Evolutionary conservation across 2,113 vertebrate species (phyloP).

Genomic region (Lepus europaeus): DNA sequence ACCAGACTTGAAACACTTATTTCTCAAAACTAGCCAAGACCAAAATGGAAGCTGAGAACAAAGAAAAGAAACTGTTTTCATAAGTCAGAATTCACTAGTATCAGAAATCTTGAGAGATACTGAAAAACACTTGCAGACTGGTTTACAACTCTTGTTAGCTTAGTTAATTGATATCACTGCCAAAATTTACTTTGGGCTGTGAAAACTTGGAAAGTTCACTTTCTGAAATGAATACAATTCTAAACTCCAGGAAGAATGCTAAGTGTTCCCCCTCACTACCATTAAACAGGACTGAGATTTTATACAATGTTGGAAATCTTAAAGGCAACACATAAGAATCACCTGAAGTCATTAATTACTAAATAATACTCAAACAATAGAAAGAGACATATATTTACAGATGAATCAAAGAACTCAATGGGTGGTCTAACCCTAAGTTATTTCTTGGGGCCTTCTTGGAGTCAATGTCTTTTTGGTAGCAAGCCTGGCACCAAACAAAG

Average conservation of each 20-base stretch:
- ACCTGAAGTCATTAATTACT: slow-evolving; percentile 53
- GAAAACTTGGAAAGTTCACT: slow-evolving; percentile 64
- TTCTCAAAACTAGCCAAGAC: slow-evolving; percentile 58
- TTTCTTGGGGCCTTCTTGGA: background rate
- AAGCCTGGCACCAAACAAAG: background rate
- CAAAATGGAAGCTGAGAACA: slow-evolving; percentile 69
- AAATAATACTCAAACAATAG: slow-evolving; percentile 46
- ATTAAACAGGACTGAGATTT: slow-evolving; percentile 53
- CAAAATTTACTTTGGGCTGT: slow-evolving; percentile 63
- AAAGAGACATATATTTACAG: slow-evolving; percentile 28
- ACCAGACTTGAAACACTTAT: slow-evolving; percentile 58
- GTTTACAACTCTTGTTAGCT: slow-evolving; percentile 60
- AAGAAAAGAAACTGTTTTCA: slow-evolving; percentile 69
- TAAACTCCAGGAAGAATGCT: slow-evolving; percentile 10
- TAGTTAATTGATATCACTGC: slow-evolving; percentile 47
- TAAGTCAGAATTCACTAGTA: slow-evolving; percentile 53
- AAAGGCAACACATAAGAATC: slow-evolving; percentile 50
- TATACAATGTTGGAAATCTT: slow-evolving; percentile 40
- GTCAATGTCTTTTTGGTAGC: slow-evolving; percentile 23
- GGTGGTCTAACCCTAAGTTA: slow-evolving; percentile 41
- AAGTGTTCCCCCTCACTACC: background rate
- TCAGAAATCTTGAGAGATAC: slow-evolving; percentile 43
- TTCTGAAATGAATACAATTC: slow-evolving; percentile 56
- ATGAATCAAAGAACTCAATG: slow-evolving; percentile 58
- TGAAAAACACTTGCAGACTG: slow-evolving; percentile 69